Conservation (phyloP, 1,140 invertebrate species). For the Papilio aristodemus region DNA sequence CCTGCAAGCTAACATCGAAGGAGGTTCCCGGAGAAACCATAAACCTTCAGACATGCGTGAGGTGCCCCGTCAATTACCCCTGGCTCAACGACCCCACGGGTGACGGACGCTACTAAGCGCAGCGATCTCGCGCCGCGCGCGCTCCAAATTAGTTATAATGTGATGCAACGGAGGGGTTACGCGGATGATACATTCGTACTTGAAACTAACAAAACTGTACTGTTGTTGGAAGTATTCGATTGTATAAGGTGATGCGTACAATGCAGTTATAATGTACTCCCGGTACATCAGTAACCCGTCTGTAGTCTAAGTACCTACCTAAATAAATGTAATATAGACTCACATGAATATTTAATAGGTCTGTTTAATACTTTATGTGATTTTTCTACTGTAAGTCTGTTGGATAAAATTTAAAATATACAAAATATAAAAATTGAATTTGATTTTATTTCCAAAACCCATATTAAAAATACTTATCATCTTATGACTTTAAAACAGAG, state of each 20-base stretch:
- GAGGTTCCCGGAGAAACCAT: conserved; percentile 96
- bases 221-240: conserved; percentile 43
- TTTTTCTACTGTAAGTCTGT: conserved; percentile 80
- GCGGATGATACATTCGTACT: conserved; percentile 64
- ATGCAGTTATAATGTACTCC: conserved; percentile 74
- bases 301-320: conserved; percentile 80
- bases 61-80: conserved; percentile 96
- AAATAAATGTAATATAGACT: conserved; percentile 80
- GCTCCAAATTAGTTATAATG: conserved; percentile 73
- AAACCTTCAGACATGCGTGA: conserved; percentile 94
- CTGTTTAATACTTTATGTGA: conserved; percentile 80
- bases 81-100: conserved; percentile 96
- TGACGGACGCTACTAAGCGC: conserved; percentile 91
- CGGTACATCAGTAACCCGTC: conserved; percentile 75
- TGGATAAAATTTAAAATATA: conserved; percentile 79
- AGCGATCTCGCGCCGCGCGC: conserved; percentile 71
- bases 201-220: conserved; percentile 42
- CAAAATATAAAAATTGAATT: conserved; percentile 61
- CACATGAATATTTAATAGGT: conserved; percentile 81
- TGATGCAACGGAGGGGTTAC: conserved; percentile 64
- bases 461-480: not conserved
- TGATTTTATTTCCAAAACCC: conserved; percentile 37
- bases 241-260: conserved; percentile 64
- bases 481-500: too few relatives aligned
- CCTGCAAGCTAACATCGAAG: conserved; percentile 94